Percentiles rank a stretch among this genome's conserved stretches.
Conservation (phyloP, 1,140 invertebrate genomes). For the Nixonia krombeini region DNA sequence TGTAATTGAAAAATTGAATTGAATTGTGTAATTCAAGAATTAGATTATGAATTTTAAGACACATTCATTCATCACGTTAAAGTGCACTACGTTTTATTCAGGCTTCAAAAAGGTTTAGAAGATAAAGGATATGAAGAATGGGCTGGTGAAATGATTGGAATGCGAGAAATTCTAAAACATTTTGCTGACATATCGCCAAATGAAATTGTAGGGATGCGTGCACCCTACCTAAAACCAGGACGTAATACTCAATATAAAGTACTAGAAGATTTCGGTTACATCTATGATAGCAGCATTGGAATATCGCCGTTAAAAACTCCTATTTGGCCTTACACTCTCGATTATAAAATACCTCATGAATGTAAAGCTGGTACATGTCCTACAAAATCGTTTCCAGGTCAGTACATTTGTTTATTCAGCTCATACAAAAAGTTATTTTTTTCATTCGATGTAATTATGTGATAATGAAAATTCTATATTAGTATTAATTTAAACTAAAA, state of each 20-base stretch:
- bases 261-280: slow-evolving; percentile 90
- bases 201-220: slow-evolving; percentile 89
- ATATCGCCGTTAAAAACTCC: slow-evolving; percentile 86
- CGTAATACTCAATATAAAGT: slow-evolving; percentile 94
- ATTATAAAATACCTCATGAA: slow-evolving; percentile 92
- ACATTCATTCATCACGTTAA: no score
- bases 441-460: no score
- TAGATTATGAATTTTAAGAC: no score
- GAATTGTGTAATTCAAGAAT: no score
- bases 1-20: neutral
- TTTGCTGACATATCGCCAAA: slow-evolving; percentile 87
- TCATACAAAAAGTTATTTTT: no score
- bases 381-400: slow-evolving; percentile 90
- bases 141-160: slow-evolving; percentile 94
- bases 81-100: slow-evolving; percentile 26
- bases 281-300: slow-evolving; percentile 92
- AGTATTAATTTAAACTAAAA: no score
- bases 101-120: slow-evolving; percentile 83
- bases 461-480: no score
- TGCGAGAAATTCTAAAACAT: slow-evolving; percentile 87
- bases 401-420: no score
- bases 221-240: slow-evolving; percentile 91
- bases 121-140: slow-evolving; percentile 92
- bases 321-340: slow-evolving; percentile 95
- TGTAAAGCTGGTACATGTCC: slow-evolving; percentile 94